A percentile compares a stretch with the other conserved stretches of the same genome.
Conservation (phyloP, 2,797 vertebrate genomes). For the Sebastolobus alascanus region DNA sequence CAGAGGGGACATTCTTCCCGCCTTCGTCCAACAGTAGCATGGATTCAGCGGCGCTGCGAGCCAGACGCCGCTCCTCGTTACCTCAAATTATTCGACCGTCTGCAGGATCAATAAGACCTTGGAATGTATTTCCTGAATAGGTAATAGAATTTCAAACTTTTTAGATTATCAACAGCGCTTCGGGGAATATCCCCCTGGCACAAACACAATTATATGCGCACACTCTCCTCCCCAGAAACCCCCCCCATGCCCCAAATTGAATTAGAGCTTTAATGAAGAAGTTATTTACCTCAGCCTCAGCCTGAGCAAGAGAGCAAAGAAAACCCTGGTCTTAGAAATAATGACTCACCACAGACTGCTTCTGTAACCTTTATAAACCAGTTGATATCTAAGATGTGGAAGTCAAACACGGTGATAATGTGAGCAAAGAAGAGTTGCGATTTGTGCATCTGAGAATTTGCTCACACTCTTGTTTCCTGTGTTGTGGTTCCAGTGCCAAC, state of each 20-base stretch:
- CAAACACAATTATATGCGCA: slow-evolving; percentile 55
- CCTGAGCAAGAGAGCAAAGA: slow-evolving; percentile 15
- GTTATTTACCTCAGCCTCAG: slow-evolving; percentile 49
- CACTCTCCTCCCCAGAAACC: neutral
- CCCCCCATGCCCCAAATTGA: slow-evolving; percentile 43
- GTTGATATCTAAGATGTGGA: slow-evolving; percentile 6
- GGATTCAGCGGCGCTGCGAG: slow-evolving; percentile 24
- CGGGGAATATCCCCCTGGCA: slow-evolving; percentile 43
- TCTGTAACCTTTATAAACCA: neutral
- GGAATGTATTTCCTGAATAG: slow-evolving; percentile 65
- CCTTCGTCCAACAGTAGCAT: slow-evolving; percentile 11
- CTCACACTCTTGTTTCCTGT: slow-evolving; percentile 77
- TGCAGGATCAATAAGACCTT: slow-evolving; percentile 65
- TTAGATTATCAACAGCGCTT: slow-evolving; percentile 53
- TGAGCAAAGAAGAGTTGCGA: slow-evolving; percentile 37
- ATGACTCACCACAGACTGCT: slow-evolving; percentile 2
- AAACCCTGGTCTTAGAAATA: neutral
- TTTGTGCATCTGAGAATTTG: slow-evolving; percentile 46
- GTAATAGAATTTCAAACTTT: slow-evolving; percentile 71
- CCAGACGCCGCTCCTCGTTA: slow-evolving; percentile 36
- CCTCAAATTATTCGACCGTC: slow-evolving; percentile 51
- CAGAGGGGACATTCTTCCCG: slow-evolving; percentile 2
- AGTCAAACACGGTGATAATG: slow-evolving; percentile 3
- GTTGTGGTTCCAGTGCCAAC: slow-evolving; percentile 75
- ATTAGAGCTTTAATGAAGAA: slow-evolving; percentile 61